phyloP scores from a whole-genome alignment of 2,113 vertebrate species.

The Dipodomys merriami region DNA sequence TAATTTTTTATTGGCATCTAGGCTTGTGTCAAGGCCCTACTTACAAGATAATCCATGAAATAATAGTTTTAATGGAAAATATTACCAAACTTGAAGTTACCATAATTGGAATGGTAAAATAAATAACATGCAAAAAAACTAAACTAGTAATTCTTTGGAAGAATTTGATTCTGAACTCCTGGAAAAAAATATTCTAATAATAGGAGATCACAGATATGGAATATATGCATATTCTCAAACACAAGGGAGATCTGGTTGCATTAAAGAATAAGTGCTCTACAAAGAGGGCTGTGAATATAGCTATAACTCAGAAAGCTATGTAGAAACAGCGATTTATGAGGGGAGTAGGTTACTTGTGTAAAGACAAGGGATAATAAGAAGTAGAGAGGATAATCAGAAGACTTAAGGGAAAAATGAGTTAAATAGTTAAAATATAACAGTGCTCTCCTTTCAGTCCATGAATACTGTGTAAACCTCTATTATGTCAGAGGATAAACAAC shows the following conservation, averaged over 20 bases:
- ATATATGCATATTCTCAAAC: neutral
- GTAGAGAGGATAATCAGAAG: neutral
- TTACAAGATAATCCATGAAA: neutral
- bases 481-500: neutral
- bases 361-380: constrained; percentile 1
- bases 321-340: neutral
- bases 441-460: neutral
- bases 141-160: neutral
- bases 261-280: neutral
- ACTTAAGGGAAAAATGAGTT: neutral
- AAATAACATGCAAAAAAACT: constrained; percentile 11
- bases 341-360: neutral
- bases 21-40: neutral
- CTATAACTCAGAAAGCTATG: constrained; percentile 18
- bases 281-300: neutral
- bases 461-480: neutral
- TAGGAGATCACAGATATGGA: neutral
- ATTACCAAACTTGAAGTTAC: neutral
- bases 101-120: constrained; percentile 1
- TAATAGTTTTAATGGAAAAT: neutral
- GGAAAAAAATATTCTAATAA: constrained; percentile 39
- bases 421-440: neutral
- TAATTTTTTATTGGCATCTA: neutral
- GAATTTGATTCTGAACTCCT: constrained; percentile 10
- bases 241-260: neutral